These are phyloP conservation scores for Margaritifera margaritifera DNA, from an alignment of 2,888 invertebrate genomes.

Conservation along the genomic window DNA sequence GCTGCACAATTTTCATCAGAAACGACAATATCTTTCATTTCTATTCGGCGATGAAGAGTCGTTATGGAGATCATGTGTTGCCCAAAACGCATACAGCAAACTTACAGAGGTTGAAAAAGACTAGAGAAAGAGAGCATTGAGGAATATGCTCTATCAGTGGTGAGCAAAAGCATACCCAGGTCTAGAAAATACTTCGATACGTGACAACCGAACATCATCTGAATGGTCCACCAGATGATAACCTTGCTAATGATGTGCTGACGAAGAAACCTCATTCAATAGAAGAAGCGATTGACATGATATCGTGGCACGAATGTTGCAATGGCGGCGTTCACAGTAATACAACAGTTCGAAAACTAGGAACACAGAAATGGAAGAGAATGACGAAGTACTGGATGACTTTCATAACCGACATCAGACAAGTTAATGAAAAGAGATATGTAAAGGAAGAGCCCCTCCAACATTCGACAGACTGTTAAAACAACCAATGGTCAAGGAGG, in stretches of 20 bases:
- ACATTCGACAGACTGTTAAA: neutral
- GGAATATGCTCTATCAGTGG: no score
- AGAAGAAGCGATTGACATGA: neutral
- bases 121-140: no score
- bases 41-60: neutral
- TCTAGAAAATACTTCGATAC: no score
- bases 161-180: no score
- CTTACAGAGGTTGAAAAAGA: no score
- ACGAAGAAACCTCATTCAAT: neutral
- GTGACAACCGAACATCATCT: neutral
- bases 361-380: no score
- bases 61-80: neutral
- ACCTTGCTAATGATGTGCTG: neutral
- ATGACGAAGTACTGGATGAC: no score
- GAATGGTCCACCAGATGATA: neutral
- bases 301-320: neutral
- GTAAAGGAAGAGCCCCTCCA: conserved; percentile 7
- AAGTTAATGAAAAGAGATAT: conserved; percentile 3
- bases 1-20: neutral
- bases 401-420: neutral
- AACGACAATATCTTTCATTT: neutral
- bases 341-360: no score
- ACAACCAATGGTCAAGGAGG: neutral
- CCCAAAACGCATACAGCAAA: neutral
- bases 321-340: neutral